Percentiles rank a stretch among this genome's conserved stretches.
Evolutionary conservation across 2,113 vertebrate genomes (phyloP).

Genomic region (Drymodes brunneopygia): DNA sequence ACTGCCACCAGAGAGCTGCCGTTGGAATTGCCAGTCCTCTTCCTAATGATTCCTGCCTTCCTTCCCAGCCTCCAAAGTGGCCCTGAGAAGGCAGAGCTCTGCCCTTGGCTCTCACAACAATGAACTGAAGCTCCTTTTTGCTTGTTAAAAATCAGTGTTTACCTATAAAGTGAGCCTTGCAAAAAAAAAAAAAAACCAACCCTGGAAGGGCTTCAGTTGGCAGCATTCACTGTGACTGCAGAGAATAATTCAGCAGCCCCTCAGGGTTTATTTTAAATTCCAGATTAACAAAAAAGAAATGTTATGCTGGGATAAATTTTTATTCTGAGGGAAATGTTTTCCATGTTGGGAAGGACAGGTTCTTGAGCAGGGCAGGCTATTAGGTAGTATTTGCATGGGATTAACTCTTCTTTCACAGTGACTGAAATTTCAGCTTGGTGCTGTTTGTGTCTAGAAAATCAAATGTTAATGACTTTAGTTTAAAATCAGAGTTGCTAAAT

Average conservation of each 20-base stretch:
- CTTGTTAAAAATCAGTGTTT: slow-evolving; percentile 7
- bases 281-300: neutral
- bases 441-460: neutral
- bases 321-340: neutral
- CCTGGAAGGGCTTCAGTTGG: neutral
- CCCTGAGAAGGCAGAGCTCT: neutral
- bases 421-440: neutral
- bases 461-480: neutral
- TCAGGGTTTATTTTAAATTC: neutral
- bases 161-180: neutral
- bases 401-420: neutral
- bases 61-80: neutral
- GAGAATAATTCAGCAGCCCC: neutral
- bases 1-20: neutral
- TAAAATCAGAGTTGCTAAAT: neutral
- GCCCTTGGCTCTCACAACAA: neutral
- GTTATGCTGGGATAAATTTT: neutral
- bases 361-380: neutral
- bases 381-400: neutral
- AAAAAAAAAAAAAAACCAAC: neutral
- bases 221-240: neutral
- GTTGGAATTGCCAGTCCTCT: neutral
- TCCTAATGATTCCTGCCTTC: neutral
- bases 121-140: neutral
- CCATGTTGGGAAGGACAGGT: neutral